Percentiles rank a stretch among this genome's conserved stretches.
These are phyloP conservation scores for Sus cebifrons DNA, from an alignment of 2,797 vertebrate genomes.

Conservation along the genomic window DNA sequence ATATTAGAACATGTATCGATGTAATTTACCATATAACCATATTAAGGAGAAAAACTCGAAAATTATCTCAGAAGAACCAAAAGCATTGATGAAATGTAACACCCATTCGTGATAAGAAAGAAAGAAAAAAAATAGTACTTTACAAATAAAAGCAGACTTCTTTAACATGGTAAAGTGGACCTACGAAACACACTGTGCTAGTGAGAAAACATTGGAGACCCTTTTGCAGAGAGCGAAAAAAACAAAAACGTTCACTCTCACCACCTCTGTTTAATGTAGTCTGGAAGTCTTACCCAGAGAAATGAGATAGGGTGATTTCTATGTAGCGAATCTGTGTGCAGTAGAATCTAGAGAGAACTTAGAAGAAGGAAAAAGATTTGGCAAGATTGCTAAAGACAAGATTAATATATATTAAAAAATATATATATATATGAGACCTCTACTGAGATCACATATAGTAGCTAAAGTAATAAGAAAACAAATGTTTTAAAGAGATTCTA, in stretches of 20 bases:
- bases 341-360: background rate
- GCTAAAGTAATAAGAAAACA: slow-evolving; percentile 9
- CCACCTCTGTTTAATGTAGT: background rate
- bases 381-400: background rate
- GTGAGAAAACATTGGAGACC: background rate
- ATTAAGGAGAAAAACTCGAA: background rate
- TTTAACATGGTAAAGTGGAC: background rate
- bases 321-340: background rate
- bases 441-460: background rate
- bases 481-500: background rate
- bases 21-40: background rate
- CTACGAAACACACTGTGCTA: background rate
- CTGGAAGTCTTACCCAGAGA: background rate
- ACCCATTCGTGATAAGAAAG: background rate
- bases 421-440: background rate
- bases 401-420: background rate
- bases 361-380: background rate
- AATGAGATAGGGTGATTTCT: background rate
- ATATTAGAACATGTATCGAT: background rate
- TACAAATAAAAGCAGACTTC: slow-evolving; percentile 3
- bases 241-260: background rate
- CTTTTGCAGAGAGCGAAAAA: background rate
- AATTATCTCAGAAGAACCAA: slow-evolving; percentile 7
- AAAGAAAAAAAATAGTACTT: background rate
- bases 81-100: background rate